Evolutionary conservation across 2,113 vertebrate species (phyloP).

Genomic region (Lycaon pictus): DNA sequence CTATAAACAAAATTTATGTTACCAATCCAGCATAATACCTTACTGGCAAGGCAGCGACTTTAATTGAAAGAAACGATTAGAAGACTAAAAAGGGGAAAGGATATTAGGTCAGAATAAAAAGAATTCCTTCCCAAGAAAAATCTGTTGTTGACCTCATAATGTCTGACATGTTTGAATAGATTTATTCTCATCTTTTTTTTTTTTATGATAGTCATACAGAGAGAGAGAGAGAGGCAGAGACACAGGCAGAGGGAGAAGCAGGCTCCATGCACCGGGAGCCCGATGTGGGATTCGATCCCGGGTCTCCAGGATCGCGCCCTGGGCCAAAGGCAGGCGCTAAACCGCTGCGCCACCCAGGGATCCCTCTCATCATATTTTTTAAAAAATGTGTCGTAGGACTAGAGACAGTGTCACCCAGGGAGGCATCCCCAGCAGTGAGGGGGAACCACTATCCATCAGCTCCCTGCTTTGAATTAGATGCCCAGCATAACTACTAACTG

Average conservation of each 20-base stretch:
- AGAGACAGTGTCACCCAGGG: neutral
- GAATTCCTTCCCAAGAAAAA: neutral
- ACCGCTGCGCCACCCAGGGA: too few species aligned
- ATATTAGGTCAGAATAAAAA: neutral
- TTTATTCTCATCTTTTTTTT: neutral
- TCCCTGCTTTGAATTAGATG: neutral
- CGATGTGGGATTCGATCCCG: too few species aligned
- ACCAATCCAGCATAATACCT: neutral
- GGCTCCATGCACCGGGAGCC: too few species aligned
- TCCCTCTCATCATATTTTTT: too few species aligned
- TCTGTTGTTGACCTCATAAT: neutral
- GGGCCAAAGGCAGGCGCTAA: too few species aligned
- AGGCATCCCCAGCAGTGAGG: neutral
- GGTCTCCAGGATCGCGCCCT: too few species aligned
- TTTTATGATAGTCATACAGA: too few species aligned
- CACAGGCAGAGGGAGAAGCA: too few species aligned
- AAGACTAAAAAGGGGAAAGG: neutral
- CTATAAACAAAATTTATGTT: neutral
- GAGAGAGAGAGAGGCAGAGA: too few species aligned
- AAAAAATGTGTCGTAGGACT: neutral
- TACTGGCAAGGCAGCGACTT: neutral
- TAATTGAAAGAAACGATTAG: neutral
- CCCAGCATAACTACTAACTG: neutral
- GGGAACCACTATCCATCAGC: rapidly evolving
- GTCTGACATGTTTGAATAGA: neutral